A percentile compares a stretch with the other conserved stretches of the same genome.
Conservation (phyloP, 2,888 invertebrate genomes). For the Lithophane semibrunnea region DNA sequence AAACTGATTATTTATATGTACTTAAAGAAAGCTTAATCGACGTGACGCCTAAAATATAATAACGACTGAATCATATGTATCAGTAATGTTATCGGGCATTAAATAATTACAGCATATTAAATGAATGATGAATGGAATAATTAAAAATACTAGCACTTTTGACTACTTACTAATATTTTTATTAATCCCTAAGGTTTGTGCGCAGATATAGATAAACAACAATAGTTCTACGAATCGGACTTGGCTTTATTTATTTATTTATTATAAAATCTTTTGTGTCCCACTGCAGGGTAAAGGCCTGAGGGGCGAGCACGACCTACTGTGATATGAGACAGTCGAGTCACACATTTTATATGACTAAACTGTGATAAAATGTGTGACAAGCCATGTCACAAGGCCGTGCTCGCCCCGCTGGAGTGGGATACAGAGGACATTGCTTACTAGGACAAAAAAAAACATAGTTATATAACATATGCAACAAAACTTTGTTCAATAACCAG, state of each 20-base stretch:
- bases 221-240: neutral
- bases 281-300: neutral
- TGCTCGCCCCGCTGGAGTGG: neutral
- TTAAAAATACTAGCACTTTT: constrained; percentile 21
- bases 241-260: neutral
- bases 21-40: constrained; percentile 66
- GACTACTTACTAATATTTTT: constrained; percentile 17
- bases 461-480: neutral
- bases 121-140: constrained; percentile 9
- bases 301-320: too few species aligned
- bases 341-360: too few species aligned
- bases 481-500: constrained; percentile 32
- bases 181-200: constrained; percentile 29
- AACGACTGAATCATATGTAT: constrained; percentile 39
- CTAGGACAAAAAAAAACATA: neutral
- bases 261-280: too few species aligned
- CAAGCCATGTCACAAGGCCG: too few species aligned
- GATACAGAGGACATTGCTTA: neutral
- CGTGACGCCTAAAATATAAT: constrained; percentile 56
- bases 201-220: constrained; percentile 2
- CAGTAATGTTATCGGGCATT: constrained; percentile 50
- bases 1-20: constrained; percentile 66
- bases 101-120: constrained; percentile 14
- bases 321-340: too few species aligned
- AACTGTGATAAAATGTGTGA: too few species aligned